Base-by-base conservation (phyloP, 2,888 invertebrate species). In the Pantelozetes paolii region DNA sequence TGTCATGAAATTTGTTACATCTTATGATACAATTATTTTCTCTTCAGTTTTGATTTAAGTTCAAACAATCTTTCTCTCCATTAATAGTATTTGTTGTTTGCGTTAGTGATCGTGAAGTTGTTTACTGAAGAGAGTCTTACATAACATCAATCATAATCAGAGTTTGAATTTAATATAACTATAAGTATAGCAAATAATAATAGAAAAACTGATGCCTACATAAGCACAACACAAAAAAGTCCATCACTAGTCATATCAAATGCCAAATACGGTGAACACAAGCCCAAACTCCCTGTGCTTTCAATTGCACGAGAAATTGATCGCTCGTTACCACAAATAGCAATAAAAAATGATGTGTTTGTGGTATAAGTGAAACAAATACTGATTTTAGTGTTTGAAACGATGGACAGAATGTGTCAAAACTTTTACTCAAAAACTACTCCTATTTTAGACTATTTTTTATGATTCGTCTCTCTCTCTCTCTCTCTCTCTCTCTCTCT, bases 351-450 rank as follows among this genome's bases (percentile, higher is more conserved):
- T 3, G 26, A 54, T 26, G 6, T 6, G 9, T 8, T 54, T 54
- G 54, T 26, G 54, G 36, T 62, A 62, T 62, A n/a, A 62, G 62
- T 62, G 62, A 62, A 32, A 62, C 62, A 62, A 62, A 62, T 62
- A 32, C 32, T 36, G 11, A 36, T 62, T 62, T 26, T 1, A 20
- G 9, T 30, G 26, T 62, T 2, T 15, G 28, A 30, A 2, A 30
- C 18, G 28, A 36, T 26, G 18, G 54, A 11, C 23, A 54, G 26
- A 18, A 32, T 15, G 18, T 54, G 54, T 54, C 54, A 54, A 20
- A 54, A 9, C 28, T 54, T 54, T 8, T 23, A 3, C 20, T 18
- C 3, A 32, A 30, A 62, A 18, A 36, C n/a, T 62, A 23, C 26
- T 62, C 1, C 32, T 15, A n/a, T 62, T 26, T 2, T n/a, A n/a